These are phyloP conservation scores for Polydrusus tereticollis DNA, from an alignment of 2,888 invertebrate species.

Conservation along the genomic window DNA sequence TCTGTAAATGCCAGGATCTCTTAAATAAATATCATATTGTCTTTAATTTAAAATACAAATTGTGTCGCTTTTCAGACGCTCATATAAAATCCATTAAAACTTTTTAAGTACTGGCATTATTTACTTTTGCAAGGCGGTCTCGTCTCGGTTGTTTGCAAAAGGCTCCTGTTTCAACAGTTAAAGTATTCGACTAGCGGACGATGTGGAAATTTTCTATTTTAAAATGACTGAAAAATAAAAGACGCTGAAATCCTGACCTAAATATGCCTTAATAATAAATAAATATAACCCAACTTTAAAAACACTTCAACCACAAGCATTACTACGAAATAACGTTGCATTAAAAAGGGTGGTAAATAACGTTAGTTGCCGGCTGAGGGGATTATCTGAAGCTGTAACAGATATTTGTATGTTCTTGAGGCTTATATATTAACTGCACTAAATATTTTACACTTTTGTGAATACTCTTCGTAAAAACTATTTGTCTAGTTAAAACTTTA, in stretches of 20 bases:
- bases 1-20: slow-evolving; percentile 24
- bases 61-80: slow-evolving; percentile 31
- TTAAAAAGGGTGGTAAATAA: too few species aligned
- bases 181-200: neutral
- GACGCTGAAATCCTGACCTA: neutral
- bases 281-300: too few species aligned
- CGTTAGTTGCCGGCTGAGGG: too few species aligned
- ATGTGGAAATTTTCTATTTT: slow-evolving; percentile 5
- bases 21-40: slow-evolving; percentile 31
- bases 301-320: too few species aligned
- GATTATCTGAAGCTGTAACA: too few species aligned
- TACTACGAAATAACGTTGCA: too few species aligned
- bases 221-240: neutral
- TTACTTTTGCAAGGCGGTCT: slow-evolving; percentile 21
- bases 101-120: slow-evolving; percentile 28
- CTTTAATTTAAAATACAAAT: slow-evolving; percentile 32
- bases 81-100: slow-evolving; percentile 39
- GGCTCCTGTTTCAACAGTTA: slow-evolving; percentile 15
- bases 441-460: too few species aligned
- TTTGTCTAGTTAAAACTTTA: too few species aligned
- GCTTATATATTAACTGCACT: too few species aligned
- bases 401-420: too few species aligned
- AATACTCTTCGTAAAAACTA: too few species aligned
- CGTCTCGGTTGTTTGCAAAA: slow-evolving; percentile 11
- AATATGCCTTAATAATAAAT: too few species aligned